Percentiles rank a stretch among this genome's conserved stretches.
Evolutionary conservation across 2,113 vertebrate genomes (phyloP).

Genomic region (Blennius ocellaris): DNA sequence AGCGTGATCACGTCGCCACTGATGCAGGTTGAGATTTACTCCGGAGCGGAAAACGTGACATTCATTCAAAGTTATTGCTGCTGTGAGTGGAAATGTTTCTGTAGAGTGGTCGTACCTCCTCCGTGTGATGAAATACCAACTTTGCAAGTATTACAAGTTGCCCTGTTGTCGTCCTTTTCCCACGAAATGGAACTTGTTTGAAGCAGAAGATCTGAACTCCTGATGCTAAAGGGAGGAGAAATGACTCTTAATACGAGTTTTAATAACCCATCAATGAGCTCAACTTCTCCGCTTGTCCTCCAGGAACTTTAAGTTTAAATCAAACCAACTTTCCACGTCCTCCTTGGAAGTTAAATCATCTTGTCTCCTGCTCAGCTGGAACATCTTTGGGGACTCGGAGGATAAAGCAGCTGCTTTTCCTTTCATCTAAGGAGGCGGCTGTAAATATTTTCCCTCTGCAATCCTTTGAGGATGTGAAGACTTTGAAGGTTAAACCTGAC

Average conservation of each 20-base stretch:
- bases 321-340: background rate
- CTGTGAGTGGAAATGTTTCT: too few relatives aligned
- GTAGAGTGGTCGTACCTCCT: too few relatives aligned
- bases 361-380: background rate
- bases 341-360: background rate
- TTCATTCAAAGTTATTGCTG: too few relatives aligned
- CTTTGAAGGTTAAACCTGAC: background rate
- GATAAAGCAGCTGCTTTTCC: slow-evolving; percentile 14
- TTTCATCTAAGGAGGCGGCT: slow-evolving; percentile 2
- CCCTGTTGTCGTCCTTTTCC: too few relatives aligned
- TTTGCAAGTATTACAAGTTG: too few relatives aligned
- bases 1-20: too few relatives aligned
- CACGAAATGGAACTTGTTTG: too few relatives aligned
- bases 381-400: background rate
- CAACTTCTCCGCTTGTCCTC: background rate
- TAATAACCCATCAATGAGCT: background rate
- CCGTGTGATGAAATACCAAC: too few relatives aligned
- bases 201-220: background rate
- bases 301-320: too few relatives aligned
- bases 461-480: slow-evolving; percentile 4
- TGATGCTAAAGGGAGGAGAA: background rate
- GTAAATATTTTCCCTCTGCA: background rate
- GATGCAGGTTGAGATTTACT: too few relatives aligned
- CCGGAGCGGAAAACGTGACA: too few relatives aligned
- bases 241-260: background rate